Evolutionary conservation across 2,113 vertebrate species (phyloP).

Genomic region (Irena cyanogastra): DNA sequence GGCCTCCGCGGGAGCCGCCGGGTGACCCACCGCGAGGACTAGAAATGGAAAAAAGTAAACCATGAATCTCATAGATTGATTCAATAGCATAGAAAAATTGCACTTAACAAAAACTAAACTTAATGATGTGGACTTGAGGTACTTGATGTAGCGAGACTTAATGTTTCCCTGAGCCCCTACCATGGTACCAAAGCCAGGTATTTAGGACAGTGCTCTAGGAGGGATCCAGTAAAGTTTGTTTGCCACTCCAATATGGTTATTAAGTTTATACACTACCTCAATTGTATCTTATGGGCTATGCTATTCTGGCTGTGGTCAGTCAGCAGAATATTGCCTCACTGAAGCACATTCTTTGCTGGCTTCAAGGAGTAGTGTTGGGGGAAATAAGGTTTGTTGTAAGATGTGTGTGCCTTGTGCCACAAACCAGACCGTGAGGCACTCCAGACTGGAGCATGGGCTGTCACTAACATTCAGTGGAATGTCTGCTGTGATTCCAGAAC

Average conservation of each 20-base stretch:
- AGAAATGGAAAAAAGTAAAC: background rate
- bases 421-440: background rate
- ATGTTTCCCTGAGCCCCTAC: background rate
- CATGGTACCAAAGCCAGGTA: background rate
- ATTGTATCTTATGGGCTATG: background rate
- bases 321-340: background rate
- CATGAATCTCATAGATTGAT: background rate
- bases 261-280: background rate
- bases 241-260: background rate
- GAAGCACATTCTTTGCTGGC: background rate
- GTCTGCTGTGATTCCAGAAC: background rate
- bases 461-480: background rate
- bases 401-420: background rate
- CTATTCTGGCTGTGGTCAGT: background rate
- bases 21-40: no score
- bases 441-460: background rate
- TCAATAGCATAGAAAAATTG: background rate
- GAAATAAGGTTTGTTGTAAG: background rate
- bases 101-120: background rate
- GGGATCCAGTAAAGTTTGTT: background rate
- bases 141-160: background rate
- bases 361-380: background rate
- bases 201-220: background rate
- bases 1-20: background rate
- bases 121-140: background rate